Evolutionary conservation across 2,113 vertebrate genomes (phyloP), one percentile per base, ranked within the genome.

Genomic region (Rhinoderma darwinii): DNA sequence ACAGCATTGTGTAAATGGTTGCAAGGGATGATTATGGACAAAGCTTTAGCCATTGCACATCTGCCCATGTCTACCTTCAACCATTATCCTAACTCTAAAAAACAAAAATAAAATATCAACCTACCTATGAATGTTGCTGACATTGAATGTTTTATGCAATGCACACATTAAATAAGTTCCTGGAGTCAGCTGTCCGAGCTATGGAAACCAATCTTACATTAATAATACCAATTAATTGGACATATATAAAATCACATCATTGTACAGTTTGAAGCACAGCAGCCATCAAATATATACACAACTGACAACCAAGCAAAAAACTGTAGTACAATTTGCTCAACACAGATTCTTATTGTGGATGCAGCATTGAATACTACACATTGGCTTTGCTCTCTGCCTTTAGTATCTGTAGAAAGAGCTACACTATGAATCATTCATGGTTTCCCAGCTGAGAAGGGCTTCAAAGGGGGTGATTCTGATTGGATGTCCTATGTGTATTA

Each of bases 391-490:
- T 95, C 93, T 95, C 93, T 93, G 92, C 92, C 95, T 96, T 95
- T 95, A 96, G 94, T 96, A 94, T 95, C 93, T 95, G 95, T 94
- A 93, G 94, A 94, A 93, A 82, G 94, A 95, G 88, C 95, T 94
- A 87, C 86, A 87, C 50, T 87, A 98, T 98, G 93, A 95, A 98
- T 98, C 91, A 97, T 99, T 98, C 95, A 98, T 96, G 93, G 94
- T 93, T 94, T 96, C 95, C 96, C 94, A 96, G 94, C 95, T 95
- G 96, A 96, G 95, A 94, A 76, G 92, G 94, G 95, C 96, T 97
- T 98, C 96, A 97, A 96, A 97, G 93, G 94, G 95, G 94, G 92
- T 95, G 94, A 92, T 95, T 95, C 95, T 95, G 95, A 96, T 96
- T 96, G 95, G 95, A 92, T 91, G 93, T 95, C 94, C 94, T 96